Evolutionary conservation across 2,888 invertebrate species (phyloP), one percentile per base, ranked within the genome.

Genomic region (Drosophila mimica): DNA sequence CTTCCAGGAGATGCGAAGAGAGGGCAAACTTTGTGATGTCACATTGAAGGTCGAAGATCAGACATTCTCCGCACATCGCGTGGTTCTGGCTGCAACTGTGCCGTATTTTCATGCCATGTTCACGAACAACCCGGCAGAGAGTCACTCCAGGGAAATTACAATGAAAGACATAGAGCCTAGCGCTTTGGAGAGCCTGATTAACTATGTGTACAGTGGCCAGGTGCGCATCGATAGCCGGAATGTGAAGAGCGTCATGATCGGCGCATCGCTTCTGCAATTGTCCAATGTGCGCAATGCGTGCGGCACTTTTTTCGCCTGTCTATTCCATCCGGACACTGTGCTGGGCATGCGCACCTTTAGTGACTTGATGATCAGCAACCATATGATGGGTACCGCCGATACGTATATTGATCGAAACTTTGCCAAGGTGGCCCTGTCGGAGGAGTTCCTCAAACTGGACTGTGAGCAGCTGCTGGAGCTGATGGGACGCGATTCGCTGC

Each of bases 81-180:
- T 98, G 76, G 96, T 98, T 20, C 93, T 98, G 67, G 97, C 97
- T 4, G 96, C 97, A 3, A 96, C 96, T 20, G 97, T 98, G 91
- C 98, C 98, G 13, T 98, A 97, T 93, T 98, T 98, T 90, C 95
- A 96, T 93, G 97, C 96, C 15, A 98, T 98, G 98, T 98, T 98
- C 91, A 96, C 96, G 33, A 95, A 96, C 92, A 97, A 97, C 91
- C 97, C 98, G 97, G 95, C 96, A 8, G 98, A 98, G 93, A 96
- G 96, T 78, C 95, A 96, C 76, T 96, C 96, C 86, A 95, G 95
- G 88, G 97, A 97, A 91, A 96, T 98, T 59, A 95, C 95, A 49
- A 96, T 98, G 93, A 95, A 96, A 91, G 97, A 96, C 81, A 96
- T 97, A 79, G 97, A 97, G 88, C 95, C 97, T 90, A 96, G 96